These are phyloP conservation scores for Nomada goodeniana DNA, from an alignment of 2,888 invertebrate genomes.

Conservation along the genomic window DNA sequence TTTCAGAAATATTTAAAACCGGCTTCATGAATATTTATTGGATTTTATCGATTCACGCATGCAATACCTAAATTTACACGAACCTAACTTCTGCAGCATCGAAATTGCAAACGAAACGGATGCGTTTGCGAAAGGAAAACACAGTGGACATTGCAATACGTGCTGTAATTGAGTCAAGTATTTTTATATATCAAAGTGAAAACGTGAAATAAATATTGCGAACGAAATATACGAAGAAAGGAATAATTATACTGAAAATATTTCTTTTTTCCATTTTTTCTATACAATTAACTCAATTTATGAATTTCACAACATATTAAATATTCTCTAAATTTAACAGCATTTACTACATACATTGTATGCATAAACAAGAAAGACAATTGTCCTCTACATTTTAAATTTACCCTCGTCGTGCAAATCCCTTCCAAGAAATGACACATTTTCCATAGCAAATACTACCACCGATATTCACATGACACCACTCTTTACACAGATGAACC, in stretches of 20 bases:
- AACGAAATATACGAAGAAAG: too few species aligned
- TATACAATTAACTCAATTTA: background rate
- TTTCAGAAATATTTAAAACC: conserved; percentile 6
- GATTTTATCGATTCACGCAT: conserved; percentile 16
- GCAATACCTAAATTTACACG: background rate
- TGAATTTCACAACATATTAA: background rate
- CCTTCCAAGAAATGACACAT: too few species aligned
- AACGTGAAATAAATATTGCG: too few species aligned
- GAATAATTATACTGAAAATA: too few species aligned
- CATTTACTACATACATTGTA: background rate
- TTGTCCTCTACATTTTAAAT: background rate
- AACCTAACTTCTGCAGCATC: background rate
- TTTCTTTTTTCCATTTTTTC: too few species aligned
- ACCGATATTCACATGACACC: too few species aligned
- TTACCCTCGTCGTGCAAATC: background rate
- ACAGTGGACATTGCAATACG: too few species aligned
- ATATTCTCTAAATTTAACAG: background rate
- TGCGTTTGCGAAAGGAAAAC: too few species aligned
- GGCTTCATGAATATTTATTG: conserved; percentile 18
- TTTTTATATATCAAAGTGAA: too few species aligned
- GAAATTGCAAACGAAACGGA: background rate
- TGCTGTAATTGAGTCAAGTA: too few species aligned
- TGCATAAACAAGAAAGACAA: background rate
- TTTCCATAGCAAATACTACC: too few species aligned
- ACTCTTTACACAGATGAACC: too few species aligned